Evolutionary conservation across 2,797 vertebrate species (phyloP), one percentile per base, ranked within the genome.

Genomic region (Protonibea diacanthus): DNA sequence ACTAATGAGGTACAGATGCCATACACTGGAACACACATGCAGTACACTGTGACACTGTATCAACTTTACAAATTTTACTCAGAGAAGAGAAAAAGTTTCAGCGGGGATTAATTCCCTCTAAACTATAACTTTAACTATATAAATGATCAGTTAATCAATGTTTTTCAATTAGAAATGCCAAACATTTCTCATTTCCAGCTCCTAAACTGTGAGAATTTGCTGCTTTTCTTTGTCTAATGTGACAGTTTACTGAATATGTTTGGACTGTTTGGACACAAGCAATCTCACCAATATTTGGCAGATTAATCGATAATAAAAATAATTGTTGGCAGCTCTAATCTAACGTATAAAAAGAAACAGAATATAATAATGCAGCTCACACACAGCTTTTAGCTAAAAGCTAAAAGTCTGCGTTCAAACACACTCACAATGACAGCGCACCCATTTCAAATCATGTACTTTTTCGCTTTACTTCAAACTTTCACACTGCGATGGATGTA

Each of bases 1-100:
- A 4, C 57, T 70, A 64, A 82, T 71, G 74, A 85, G 71, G n/a
- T 20, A 29, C 82, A 82, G 77, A 80, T 76, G 80, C 52, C 33
- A 77, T 56, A 70, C 40, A 25, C 25, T 25, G 9, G 69, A 51
- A 58, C 64, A 49, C 49, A 82, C 44, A 49, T 9, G 1, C n/a
- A 4, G 38, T 27, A 48, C 42, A 14, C 60, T 53, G 40, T 48
- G 20, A 1, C 7, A 42, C 33, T 38, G 2, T 38, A 38, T 9
- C 33, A 38, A 38, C 33, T 38, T 38, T 38, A 33, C 2, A 33
- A 2, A 33, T 38, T 74, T 44, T 23, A 18, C 20, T 17, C 0
- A 3, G n/a, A 42, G 40, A 45, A 48, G 33, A 27, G 21, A 52
- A 68, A 44, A 21, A 9, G 33, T 38, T 38, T 38, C 8, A 9